These are phyloP conservation scores for Eupithecia subumbrata DNA, from an alignment of 2,888 invertebrate species.

Conservation along the genomic window DNA sequence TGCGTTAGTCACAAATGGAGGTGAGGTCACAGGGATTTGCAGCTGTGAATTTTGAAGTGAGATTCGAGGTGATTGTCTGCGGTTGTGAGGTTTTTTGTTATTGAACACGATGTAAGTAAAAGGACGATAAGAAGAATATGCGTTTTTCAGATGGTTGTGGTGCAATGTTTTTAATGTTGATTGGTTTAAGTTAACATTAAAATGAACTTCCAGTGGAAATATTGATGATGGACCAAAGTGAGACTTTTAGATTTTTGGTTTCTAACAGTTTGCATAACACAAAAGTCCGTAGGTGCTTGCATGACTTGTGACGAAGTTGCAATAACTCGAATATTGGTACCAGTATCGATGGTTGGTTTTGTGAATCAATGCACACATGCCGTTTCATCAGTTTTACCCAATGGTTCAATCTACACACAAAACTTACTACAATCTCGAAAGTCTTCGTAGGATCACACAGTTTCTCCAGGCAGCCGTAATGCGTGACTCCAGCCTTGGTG, in stretches of 20 bases:
- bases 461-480: constrained; percentile 89
- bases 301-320: not conserved
- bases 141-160: not conserved
- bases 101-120: not conserved
- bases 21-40: constrained; percentile 29
- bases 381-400: not conserved
- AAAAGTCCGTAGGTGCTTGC: not conserved
- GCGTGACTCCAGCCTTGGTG: constrained; percentile 87
- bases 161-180: not conserved
- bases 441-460: constrained; percentile 90
- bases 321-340: not conserved
- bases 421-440: constrained; percentile 75
- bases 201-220: not conserved
- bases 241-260: no score
- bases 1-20: constrained; percentile 75
- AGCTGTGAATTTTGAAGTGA: constrained; percentile 12
- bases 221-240: no score
- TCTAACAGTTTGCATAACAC: not conserved
- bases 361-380: not conserved
- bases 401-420: constrained; percentile 22
- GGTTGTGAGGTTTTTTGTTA: not conserved
- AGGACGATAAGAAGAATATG: not conserved
- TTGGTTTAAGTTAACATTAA: not conserved
- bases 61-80: not conserved
- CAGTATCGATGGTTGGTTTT: not conserved